Evolutionary conservation across 2,113 vertebrate genomes (phyloP).

Genomic region (Aspidoscelis tigris): DNA sequence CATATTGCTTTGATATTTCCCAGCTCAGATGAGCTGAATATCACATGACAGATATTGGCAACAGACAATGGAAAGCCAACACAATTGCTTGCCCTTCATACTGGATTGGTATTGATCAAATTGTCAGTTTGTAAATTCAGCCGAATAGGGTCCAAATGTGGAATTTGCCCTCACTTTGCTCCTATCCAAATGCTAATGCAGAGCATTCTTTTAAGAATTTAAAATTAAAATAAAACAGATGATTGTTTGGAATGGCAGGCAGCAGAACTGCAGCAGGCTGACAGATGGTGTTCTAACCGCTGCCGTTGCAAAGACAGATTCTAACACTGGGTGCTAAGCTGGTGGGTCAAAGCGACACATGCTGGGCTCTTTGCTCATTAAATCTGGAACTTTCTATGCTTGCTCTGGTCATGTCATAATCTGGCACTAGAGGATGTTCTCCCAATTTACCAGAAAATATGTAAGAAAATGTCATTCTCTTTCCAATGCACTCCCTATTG

Average conservation of each 20-base stretch:
- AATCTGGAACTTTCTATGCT: neutral
- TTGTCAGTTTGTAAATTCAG: conserved; percentile 51
- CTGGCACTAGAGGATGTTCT: neutral
- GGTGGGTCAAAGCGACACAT: neutral
- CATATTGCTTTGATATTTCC: conserved; percentile 27
- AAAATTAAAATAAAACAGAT: conserved; percentile 61
- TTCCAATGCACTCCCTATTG: too few relatives aligned
- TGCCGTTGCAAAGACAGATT: neutral
- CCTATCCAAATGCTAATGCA: conserved; percentile 44
- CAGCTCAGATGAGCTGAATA: conserved; percentile 23
- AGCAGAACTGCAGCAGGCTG: conserved; percentile 19
- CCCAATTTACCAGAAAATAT: too few relatives aligned
- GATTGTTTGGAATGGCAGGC: conserved; percentile 51
- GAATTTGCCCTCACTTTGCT: conserved; percentile 27
- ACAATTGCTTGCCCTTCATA: conserved; percentile 36
- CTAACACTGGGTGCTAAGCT: neutral
- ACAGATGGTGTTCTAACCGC: conserved; percentile 8
- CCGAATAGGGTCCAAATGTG: conserved; percentile 30
- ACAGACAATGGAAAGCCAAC: conserved; percentile 51
- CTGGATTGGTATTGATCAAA: conserved; percentile 46
- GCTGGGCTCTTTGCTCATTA: neutral
- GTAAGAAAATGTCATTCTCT: too few relatives aligned
- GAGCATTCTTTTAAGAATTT: conserved; percentile 47
- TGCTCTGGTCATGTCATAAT: neutral
- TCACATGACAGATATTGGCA: conserved; percentile 47